Evolutionary conservation across 1,140 invertebrate genomes (phyloP).

Genomic region (Elysia chlorotica): DNA sequence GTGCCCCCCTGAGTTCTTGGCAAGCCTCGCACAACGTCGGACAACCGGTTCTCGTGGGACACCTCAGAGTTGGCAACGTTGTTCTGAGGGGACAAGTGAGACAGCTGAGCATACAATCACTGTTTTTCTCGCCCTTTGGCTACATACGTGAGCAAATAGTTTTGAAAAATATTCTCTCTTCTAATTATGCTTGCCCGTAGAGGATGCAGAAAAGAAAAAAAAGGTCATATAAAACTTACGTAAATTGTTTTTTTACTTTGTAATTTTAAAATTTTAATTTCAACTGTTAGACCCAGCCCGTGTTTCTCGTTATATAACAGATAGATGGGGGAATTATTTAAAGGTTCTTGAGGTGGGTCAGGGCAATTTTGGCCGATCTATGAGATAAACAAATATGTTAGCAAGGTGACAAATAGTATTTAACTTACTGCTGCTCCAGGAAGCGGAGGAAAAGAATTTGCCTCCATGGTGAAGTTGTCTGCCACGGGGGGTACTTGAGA

Average conservation of each 20-base stretch:
- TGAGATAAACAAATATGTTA: not conserved
- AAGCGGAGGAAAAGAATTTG: constrained; percentile 20
- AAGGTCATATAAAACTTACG: not conserved
- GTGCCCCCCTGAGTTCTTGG: not conserved
- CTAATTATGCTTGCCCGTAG: not conserved
- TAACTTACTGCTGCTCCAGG: constrained; percentile 17
- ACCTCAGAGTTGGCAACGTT: constrained; percentile 6
- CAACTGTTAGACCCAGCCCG: too few relatives aligned
- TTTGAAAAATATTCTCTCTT: not conserved
- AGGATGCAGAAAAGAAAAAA: not conserved
- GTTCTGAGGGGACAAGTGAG: constrained; percentile 3
- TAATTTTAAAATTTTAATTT: too few relatives aligned
- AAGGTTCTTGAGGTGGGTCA: not conserved
- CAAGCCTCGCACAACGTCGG: constrained; percentile 8
- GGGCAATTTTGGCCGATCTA: not conserved
- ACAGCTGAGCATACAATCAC: not conserved
- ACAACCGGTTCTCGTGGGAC: constrained; percentile 4
- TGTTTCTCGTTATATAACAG: not conserved
- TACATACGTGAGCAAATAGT: not conserved
- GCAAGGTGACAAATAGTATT: not conserved
- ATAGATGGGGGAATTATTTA: not conserved
- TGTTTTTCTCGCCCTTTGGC: not conserved
- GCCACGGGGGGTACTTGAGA: constrained; percentile 7
- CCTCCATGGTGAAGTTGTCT: constrained; percentile 25
- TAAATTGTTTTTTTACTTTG: too few relatives aligned